Base-by-base conservation (phyloP, 2,113 vertebrate genomes). In the Danionella cerebrum region DNA sequence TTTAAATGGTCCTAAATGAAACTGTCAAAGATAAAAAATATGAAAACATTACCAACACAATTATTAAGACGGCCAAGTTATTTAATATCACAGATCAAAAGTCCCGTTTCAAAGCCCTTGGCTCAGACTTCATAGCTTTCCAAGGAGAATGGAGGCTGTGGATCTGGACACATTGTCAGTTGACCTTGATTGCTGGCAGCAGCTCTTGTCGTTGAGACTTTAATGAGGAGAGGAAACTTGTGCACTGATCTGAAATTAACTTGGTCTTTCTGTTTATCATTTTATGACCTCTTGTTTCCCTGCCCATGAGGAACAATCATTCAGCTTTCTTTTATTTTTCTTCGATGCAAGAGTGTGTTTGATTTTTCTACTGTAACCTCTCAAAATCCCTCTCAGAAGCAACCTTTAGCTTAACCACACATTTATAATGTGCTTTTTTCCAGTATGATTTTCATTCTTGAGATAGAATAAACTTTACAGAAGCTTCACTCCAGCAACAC, bases 161-260 rank as follows among this genome's bases (percentile, higher is more conserved):
- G 16, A 10, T 19, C n/a, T 29, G 19, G 29, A 29, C 29, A 60
- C 18, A 51, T 18, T 12, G 5, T 12, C 24, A 25, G 31, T 35
- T 53, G 57, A 22, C 24, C 58, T 41, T 65, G 38, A 41, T 36
- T 53, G 38, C 10, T 19, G 65, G 39, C 54, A 35, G 48, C 31
- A n/a, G 12, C 19, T 76, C 48, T 64, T 69, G 70, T 55, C 63
- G 51, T 48, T 68, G 54, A 72, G 73, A 78, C 35, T 76, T 50
- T 77, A 39, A 55, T 57, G 3, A 68, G 35, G 19, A 65, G 57
- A 52, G 14, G 42, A 22, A 44, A 54, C 63, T 77, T 74, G 27
- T 80, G 71, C 78, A 83, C 76, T 66, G 33, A 73, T 67, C 65
- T 78, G 68, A 83, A 84, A 82, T 80, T 66, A 76, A 75, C 83